These are phyloP conservation scores for Tipula confusa DNA, from an alignment of 2,888 invertebrate genomes.

Conservation along the genomic window DNA sequence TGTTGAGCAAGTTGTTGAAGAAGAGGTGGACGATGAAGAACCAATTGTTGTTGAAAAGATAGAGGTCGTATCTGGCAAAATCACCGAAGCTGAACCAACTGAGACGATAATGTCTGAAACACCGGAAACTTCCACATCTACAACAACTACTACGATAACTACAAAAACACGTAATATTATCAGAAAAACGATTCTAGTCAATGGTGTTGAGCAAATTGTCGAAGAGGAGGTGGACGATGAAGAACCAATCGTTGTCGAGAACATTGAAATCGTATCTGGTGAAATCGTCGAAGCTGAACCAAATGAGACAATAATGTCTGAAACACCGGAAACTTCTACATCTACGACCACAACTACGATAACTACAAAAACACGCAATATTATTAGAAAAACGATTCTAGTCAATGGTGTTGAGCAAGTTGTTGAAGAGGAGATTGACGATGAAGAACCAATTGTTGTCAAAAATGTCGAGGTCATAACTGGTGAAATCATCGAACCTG, in stretches of 20 bases:
- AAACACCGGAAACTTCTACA: not conserved
- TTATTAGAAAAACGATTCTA: constrained; percentile 70
- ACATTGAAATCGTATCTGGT: not conserved
- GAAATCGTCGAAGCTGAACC: not conserved
- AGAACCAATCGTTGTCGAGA: not conserved
- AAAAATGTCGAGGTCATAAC: not conserved
- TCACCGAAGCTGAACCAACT: not conserved
- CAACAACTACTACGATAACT: constrained; percentile 58
- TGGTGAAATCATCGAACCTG: too few relatives aligned
- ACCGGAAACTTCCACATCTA: constrained; percentile 30
- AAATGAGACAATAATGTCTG: not conserved
- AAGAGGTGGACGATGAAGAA: constrained; percentile 80
- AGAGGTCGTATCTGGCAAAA: not conserved
- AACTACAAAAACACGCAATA: constrained; percentile 51
- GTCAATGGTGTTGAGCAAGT: constrained; percentile 80
- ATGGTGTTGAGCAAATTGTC: constrained; percentile 77
- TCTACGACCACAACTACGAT: not conserved
- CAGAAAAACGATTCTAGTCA: constrained; percentile 68
- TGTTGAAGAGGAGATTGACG: constrained; percentile 77
- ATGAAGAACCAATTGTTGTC: not conserved
- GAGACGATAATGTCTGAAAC: not conserved
- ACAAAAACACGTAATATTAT: constrained; percentile 71
- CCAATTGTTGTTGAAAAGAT: constrained; percentile 43
- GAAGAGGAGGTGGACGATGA: constrained; percentile 73
- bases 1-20: constrained; percentile 77